phyloP scores from a whole-genome alignment of 2,113 vertebrate genomes.

The Vicugna pacos region DNA sequence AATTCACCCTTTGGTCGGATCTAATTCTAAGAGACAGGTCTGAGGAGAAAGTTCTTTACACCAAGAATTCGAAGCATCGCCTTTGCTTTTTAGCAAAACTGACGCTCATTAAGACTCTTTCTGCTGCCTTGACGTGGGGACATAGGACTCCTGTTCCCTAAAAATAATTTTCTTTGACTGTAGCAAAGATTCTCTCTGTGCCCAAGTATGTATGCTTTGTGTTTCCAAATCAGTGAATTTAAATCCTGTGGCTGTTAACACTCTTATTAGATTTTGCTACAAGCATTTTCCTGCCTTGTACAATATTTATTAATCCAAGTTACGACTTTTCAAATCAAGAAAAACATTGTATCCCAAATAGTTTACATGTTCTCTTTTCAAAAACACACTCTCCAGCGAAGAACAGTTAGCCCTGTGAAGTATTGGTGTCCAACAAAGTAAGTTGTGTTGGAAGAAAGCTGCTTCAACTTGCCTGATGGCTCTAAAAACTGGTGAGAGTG shows the following conservation, averaged over 20 bases:
- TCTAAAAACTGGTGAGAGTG: neutral
- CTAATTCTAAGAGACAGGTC: neutral
- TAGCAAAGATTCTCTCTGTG: neutral
- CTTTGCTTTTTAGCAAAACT: neutral
- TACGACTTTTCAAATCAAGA: constrained; percentile 68
- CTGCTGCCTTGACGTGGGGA: neutral
- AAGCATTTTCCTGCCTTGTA: constrained; percentile 59
- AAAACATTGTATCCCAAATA: constrained; percentile 49
- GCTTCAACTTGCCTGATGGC: neutral
- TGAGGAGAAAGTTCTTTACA: constrained; percentile 23
- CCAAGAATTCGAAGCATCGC: neutral
- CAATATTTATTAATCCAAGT: constrained; percentile 63
- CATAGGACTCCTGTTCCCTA: neutral
- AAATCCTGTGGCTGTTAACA: constrained; percentile 1
- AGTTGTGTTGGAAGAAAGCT: neutral
- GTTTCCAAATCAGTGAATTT: constrained; percentile 61
- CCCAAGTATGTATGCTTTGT: neutral
- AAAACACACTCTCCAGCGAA: neutral
- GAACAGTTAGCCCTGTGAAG: constrained; percentile 3
- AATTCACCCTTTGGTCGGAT: neutral
- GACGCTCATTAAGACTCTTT: neutral
- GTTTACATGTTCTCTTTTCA: constrained; percentile 50
- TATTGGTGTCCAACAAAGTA: neutral
- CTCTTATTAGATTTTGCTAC: constrained; percentile 57
- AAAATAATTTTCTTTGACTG: neutral